A percentile compares a stretch with the other conserved stretches of the same genome.
Evolutionary conservation across 2,113 vertebrate genomes (phyloP).

Genomic region (Rhynchomys soricoides): DNA sequence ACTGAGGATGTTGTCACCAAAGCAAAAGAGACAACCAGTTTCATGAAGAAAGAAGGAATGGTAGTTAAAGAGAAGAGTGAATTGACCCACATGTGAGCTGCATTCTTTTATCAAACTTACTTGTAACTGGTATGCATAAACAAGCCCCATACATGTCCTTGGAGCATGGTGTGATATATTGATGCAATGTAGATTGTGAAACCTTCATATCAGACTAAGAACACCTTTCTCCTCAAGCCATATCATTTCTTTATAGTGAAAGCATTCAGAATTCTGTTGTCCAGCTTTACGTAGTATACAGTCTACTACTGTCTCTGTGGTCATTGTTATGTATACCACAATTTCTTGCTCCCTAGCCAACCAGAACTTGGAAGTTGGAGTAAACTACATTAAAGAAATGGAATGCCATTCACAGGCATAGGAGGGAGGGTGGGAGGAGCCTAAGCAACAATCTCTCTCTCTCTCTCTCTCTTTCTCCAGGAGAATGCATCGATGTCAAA

Average conservation of each 20-base stretch:
- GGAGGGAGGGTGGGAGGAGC: accelerated
- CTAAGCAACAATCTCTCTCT: not conserved
- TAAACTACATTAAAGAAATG: not conserved
- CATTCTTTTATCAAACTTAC: not conserved
- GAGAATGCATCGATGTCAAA: too few species aligned
- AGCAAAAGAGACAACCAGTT: not conserved
- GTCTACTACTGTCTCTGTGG: too few species aligned
- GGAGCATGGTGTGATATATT: not conserved
- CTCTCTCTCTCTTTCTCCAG: not conserved
- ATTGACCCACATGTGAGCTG: not conserved
- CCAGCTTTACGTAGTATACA: not conserved
- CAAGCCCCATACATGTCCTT: too few species aligned
- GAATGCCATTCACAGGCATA: not conserved
- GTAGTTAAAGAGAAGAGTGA: not conserved
- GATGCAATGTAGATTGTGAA: too few species aligned
- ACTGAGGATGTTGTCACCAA: not conserved
- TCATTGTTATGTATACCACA: not conserved
- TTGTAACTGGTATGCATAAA: not conserved
- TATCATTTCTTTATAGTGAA: not conserved
- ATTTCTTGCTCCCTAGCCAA: not conserved
- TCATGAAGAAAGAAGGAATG: not conserved
- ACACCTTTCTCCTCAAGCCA: not conserved
- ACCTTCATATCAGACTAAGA: not conserved
- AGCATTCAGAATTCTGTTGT: not conserved
- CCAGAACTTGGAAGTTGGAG: not conserved